Base-by-base conservation (phyloP, 2,797 vertebrate genomes). In the Lepilemur septentrionalis region DNA sequence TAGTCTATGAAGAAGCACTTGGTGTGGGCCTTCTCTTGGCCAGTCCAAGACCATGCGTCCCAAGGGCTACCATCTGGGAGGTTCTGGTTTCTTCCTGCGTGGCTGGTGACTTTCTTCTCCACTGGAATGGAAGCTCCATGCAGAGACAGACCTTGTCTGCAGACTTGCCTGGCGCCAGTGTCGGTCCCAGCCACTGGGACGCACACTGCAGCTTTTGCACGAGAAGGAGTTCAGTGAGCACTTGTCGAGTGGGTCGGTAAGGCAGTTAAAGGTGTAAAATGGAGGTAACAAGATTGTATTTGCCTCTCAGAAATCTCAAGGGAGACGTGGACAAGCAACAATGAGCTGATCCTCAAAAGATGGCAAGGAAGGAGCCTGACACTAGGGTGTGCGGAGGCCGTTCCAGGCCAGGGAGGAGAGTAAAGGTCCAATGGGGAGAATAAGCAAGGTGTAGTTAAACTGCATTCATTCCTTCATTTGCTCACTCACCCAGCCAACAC, bases 291-390 rank as follows among this genome's bases (percentile, higher is more conserved):
- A 50, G 41, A 86, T 50, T n/a, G 32, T 5, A 35, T 76, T 43
- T 72, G 75, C 7, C 55, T 48, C 82, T 87, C 50, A 55, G 41
- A 72, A 89, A 89, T 13, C 55, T 65, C 57, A 84, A 80, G 75
- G 48, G 78, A 61, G 65, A 73, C 22, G 2, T 2, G 4, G 25
- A 32, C 30, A 46, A 46, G 67, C 1, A 30, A 28, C 4, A 28
- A 28, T 46, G 63, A 84, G 18, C 18, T 41, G 80, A 89, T 57
- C 80, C 65, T 96, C 67, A 30, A 85, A 90, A 70, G 50, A 41
- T 30, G 25, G 32, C 18, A 32, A 10, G 1, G n/a, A 25, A 79
- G 48, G 38, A 4, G 7, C 78, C 38, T n/a, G 67, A 61, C 65
- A 89, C 38, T 2, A 50, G 32, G n/a, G 41, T 2, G 4, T 0